These are phyloP conservation scores for Coptodon rendalli DNA, from an alignment of 2,113 vertebrate species.

Conservation along the genomic window DNA sequence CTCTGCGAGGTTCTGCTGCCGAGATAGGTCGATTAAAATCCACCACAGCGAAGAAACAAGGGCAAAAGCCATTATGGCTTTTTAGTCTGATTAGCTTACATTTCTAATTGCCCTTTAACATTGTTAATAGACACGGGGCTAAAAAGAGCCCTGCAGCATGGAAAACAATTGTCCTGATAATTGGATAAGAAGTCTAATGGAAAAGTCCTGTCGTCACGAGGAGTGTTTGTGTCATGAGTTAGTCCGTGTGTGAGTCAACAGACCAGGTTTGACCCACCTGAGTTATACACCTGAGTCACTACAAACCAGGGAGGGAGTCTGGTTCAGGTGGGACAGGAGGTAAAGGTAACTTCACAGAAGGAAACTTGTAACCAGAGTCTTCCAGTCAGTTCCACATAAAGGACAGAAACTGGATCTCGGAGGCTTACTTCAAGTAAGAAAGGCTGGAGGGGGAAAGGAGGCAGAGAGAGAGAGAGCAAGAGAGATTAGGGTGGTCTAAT, in stretches of 20 bases:
- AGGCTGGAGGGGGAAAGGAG: neutral
- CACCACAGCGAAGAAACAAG: constrained; percentile 6
- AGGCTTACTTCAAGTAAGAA: neutral
- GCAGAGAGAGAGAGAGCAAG: neutral
- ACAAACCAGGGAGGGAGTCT: neutral
- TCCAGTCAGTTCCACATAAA: neutral
- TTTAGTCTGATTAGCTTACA: constrained; percentile 51
- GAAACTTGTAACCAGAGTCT: neutral
- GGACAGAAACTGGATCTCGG: neutral
- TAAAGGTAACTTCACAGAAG: neutral
- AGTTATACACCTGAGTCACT: constrained; percentile 47
- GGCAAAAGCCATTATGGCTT: constrained; percentile 29
- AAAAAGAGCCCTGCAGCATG: neutral
- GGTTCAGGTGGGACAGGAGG: neutral
- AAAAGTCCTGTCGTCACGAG: constrained; percentile 15
- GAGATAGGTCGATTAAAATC: constrained; percentile 33
- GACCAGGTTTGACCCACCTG: constrained; percentile 13
- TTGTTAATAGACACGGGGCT: constrained; percentile 16
- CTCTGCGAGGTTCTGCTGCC: neutral
- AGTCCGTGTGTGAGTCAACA: constrained; percentile 36
- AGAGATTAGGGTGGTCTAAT: neutral
- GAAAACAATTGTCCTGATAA: constrained; percentile 29
- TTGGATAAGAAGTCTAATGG: constrained; percentile 33
- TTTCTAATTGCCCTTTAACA: constrained; percentile 57
- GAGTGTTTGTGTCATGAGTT: constrained; percentile 29